A percentile compares a stretch with the other conserved stretches of the same genome.
phyloP scores from a whole-genome alignment of 2,888 invertebrate species.

The Imbricaverruca yamaguchii region DNA sequence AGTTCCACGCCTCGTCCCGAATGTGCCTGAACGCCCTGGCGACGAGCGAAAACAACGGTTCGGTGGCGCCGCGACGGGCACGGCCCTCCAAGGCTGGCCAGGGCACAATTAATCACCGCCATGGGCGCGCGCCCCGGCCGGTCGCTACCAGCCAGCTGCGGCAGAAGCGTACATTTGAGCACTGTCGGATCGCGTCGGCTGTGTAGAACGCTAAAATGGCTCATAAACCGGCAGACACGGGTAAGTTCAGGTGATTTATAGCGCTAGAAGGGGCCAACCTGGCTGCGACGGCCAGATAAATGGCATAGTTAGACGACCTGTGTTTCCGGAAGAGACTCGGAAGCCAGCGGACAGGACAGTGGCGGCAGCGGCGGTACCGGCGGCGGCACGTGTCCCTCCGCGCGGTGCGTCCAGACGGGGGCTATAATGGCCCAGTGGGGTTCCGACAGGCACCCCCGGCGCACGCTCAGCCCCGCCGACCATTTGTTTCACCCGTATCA shows the following conservation, averaged over 20 bases:
- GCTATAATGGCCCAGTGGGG: too few species aligned
- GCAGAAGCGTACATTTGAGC: not conserved
- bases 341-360: not conserved
- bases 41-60: not conserved
- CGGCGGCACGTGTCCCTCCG: not conserved
- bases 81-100: too few species aligned
- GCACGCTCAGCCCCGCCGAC: too few species aligned
- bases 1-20: conserved; percentile 3
- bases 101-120: too few species aligned
- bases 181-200: not conserved
- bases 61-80: too few species aligned
- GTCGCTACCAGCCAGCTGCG: too few species aligned
- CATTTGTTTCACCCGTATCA: not conserved
- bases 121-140: too few species aligned
- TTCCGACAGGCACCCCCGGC: too few species aligned
- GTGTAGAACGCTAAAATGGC: not conserved
- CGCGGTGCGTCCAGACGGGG: not conserved
- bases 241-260: not conserved
- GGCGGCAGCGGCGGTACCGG: not conserved
- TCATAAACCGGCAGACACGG: not conserved
- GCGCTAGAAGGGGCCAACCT: not conserved
- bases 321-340: not conserved
- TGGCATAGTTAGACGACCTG: not conserved
- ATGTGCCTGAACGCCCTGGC: conserved; percentile 1
- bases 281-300: not conserved